Percentiles rank a stretch among this genome's conserved stretches.
These are phyloP conservation scores for Rhopalosiphum maidis DNA, from an alignment of 1,140 invertebrate genomes.

Conservation along the genomic window DNA sequence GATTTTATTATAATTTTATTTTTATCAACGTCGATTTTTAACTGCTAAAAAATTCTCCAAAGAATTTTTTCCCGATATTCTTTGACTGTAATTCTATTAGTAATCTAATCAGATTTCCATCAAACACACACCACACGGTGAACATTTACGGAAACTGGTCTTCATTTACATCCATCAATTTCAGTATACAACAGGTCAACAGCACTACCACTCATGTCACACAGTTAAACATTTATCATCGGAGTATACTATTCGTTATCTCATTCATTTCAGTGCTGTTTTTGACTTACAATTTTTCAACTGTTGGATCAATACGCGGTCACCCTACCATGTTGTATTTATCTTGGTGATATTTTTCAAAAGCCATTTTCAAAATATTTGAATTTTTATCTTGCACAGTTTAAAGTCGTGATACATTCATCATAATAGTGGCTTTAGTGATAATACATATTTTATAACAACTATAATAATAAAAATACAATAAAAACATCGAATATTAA, in stretches of 20 bases:
- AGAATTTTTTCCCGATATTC: not conserved
- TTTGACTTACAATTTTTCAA: conserved; percentile 47
- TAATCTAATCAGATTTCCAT: not conserved
- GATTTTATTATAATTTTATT: not conserved
- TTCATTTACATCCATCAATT: conserved; percentile 40
- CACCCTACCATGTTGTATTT: not conserved
- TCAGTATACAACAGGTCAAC: not conserved
- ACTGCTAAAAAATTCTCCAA: not conserved
- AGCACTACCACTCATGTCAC: conserved; percentile 10
- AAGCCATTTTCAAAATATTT: not conserved
- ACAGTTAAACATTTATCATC: conserved; percentile 8
- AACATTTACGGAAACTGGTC: not conserved
- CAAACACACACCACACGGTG: not conserved
- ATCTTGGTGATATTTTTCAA: not conserved
- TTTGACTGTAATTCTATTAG: conserved; percentile 13
- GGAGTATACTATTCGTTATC: conserved; percentile 23
- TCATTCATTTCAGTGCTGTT: not conserved
- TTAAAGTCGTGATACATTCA: not conserved
- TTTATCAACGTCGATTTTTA: not conserved
- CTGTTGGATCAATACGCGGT: not conserved
- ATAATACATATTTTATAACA: not conserved
- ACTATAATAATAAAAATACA: not conserved
- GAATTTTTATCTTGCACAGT: not conserved
- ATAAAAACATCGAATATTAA: not conserved
- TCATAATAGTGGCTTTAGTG: not conserved